Conservation (phyloP, 2,797 vertebrate genomes). For the Lagodon rhomboides region DNA sequence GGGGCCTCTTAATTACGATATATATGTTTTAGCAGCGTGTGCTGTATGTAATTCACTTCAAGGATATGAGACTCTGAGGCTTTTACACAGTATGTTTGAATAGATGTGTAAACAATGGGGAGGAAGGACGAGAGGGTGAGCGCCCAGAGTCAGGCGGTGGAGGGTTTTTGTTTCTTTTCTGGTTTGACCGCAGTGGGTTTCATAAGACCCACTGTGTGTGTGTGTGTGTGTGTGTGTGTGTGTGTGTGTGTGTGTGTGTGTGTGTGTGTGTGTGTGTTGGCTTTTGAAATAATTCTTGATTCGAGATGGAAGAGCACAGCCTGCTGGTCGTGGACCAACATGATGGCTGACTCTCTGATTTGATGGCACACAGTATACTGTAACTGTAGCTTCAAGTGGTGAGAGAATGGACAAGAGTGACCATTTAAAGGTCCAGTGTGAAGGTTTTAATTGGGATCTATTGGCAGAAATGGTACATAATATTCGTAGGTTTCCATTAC, state of each 20-base stretch:
- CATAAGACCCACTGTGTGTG: slow-evolving; percentile 38
- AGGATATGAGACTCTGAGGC: slow-evolving; percentile 42
- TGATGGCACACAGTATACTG: not conserved
- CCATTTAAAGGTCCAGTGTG: not conserved
- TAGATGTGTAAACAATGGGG: slow-evolving; percentile 40
- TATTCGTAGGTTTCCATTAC: too few relatives aligned
- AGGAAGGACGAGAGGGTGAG: slow-evolving; percentile 21
- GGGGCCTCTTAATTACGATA: slow-evolving; percentile 56
- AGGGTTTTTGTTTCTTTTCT: slow-evolving; percentile 25
- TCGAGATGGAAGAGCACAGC: slow-evolving; percentile 27
- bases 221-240: not conserved
- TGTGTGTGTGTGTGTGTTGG: not conserved
- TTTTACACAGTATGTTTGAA: slow-evolving; percentile 40
- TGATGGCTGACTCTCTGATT: not conserved
- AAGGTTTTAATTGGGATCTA: too few relatives aligned
- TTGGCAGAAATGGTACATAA: too few relatives aligned
- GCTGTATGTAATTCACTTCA: slow-evolving; percentile 46
- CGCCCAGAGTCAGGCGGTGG: slow-evolving; percentile 4
- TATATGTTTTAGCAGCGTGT: slow-evolving; percentile 52
- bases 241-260: not conserved
- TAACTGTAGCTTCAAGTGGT: too few relatives aligned
- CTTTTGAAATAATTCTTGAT: not conserved
- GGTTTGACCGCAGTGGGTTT: slow-evolving; percentile 51
- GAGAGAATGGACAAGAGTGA: too few relatives aligned
- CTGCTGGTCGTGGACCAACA: slow-evolving; percentile 28